Evolutionary conservation across 1,140 invertebrate species (phyloP).

Genomic region (Micrasema minimum): DNA sequence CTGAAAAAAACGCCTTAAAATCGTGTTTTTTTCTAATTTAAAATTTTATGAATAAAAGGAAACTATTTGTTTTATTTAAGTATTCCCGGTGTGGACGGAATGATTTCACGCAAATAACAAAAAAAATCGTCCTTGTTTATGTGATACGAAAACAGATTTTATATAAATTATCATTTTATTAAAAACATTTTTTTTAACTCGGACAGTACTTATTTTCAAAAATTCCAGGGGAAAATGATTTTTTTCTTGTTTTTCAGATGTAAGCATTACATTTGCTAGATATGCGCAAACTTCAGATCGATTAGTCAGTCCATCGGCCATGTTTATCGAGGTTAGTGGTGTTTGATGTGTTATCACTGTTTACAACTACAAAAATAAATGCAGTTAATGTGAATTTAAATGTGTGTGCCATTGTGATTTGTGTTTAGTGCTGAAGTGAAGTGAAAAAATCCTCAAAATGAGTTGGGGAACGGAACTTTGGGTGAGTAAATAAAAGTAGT

Average conservation of each 20-base stretch:
- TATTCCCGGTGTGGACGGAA: too few relatives aligned
- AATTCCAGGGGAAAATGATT: not conserved
- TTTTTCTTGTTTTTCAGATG: not conserved
- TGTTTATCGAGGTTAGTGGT: constrained; percentile 40
- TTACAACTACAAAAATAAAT: constrained; percentile 40
- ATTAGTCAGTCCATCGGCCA: constrained; percentile 45
- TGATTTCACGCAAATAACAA: too few relatives aligned
- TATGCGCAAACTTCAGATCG: constrained; percentile 34
- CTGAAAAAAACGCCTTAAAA: too few relatives aligned
- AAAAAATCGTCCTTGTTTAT: too few relatives aligned
- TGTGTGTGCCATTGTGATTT: constrained; percentile 45
- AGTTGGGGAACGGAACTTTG: constrained; percentile 52
- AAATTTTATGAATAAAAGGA: too few relatives aligned
- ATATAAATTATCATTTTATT: too few relatives aligned
- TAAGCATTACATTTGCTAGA: constrained; percentile 8
- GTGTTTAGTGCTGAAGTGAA: constrained; percentile 40
- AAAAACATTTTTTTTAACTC: too few relatives aligned
- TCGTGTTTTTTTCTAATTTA: too few relatives aligned
- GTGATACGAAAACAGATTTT: too few relatives aligned
- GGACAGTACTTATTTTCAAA: not conserved
- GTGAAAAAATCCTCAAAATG: constrained; percentile 43
- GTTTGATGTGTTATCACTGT: constrained; percentile 25
- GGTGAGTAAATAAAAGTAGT: constrained; percentile 44
- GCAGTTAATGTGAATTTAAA: constrained; percentile 41
- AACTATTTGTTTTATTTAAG: too few relatives aligned